A percentile compares a stretch with the other conserved stretches of the same genome.
These are phyloP conservation scores for Ernsta delagoae DNA, from an alignment of 2,888 invertebrate species.

Conservation along the genomic window DNA sequence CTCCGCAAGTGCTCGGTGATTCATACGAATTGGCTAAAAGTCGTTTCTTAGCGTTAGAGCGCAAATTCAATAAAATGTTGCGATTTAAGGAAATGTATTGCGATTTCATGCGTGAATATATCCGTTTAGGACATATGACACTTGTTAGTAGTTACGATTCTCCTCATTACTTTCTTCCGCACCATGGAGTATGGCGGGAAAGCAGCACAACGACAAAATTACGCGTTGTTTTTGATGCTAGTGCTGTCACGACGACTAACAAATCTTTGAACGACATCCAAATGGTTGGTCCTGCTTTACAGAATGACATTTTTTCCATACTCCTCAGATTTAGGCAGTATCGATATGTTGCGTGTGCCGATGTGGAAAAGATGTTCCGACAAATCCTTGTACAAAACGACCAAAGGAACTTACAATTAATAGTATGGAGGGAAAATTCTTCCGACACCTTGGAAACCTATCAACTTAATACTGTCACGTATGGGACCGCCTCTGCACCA, in stretches of 20 bases:
- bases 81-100: slow-evolving; percentile 29
- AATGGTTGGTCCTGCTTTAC: slow-evolving; percentile 43
- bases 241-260: slow-evolving; percentile 39
- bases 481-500: slow-evolving; percentile 44
- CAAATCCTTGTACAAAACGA: slow-evolving; percentile 31
- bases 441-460: slow-evolving; percentile 35
- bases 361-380: slow-evolving; percentile 47
- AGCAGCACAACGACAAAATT: slow-evolving; percentile 44
- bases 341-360: slow-evolving; percentile 43
- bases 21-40: slow-evolving; percentile 2
- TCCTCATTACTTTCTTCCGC: slow-evolving; percentile 38
- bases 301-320: background rate
- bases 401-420: background rate
- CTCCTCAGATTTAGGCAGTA: slow-evolving; percentile 1
- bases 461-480: slow-evolving; percentile 47
- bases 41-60: background rate
- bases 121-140: slow-evolving; percentile 45
- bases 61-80: background rate
- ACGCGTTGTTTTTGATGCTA: slow-evolving; percentile 47
- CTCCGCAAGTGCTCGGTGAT: background rate
- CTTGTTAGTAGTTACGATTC: background rate
- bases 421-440: slow-evolving; percentile 38
- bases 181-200: slow-evolving; percentile 45
- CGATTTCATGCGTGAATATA: slow-evolving; percentile 46
- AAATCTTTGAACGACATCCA: slow-evolving; percentile 41